phyloP scores from a whole-genome alignment of 2,888 invertebrate species.

The Thera britannica region DNA sequence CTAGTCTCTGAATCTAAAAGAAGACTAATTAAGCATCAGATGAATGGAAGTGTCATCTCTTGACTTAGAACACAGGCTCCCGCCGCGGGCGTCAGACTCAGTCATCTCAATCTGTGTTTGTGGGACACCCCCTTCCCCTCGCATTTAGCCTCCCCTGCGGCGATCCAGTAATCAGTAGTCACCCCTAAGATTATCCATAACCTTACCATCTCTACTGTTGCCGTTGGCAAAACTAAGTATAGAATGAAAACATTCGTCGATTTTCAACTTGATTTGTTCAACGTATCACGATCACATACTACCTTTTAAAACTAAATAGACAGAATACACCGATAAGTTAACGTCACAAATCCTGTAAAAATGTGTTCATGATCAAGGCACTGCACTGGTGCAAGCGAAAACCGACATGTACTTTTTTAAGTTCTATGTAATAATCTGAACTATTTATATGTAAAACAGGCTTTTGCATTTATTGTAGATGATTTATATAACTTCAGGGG shows the following conservation, averaged over 20 bases:
- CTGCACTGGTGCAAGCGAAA: too few relatives aligned
- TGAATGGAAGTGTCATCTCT: constrained; percentile 25
- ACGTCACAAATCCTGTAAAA: too few relatives aligned
- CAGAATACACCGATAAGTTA: too few relatives aligned
- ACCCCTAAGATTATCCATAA: constrained; percentile 31
- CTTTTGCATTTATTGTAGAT: too few relatives aligned
- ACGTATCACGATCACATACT: too few relatives aligned
- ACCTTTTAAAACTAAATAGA: too few relatives aligned
- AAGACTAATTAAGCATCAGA: constrained; percentile 22
- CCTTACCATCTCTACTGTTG: not conserved
- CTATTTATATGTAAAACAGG: too few relatives aligned
- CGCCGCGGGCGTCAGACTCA: constrained; percentile 65
- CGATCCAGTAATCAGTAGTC: constrained; percentile 61
- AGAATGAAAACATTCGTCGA: not conserved
- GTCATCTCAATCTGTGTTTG: constrained; percentile 70
- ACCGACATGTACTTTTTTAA: too few relatives aligned
- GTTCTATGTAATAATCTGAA: too few relatives aligned
- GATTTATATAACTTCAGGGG: too few relatives aligned
- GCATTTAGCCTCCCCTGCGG: constrained; percentile 40
- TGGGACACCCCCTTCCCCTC: constrained; percentile 51
- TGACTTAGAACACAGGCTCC: constrained; percentile 41
- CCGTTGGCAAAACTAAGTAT: not conserved
- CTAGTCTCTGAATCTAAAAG: constrained; percentile 15
- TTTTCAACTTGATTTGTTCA: too few relatives aligned
- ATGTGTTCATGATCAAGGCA: too few relatives aligned